Conservation (phyloP, 2,888 invertebrate species). For the Drosophila percnosoma region DNA sequence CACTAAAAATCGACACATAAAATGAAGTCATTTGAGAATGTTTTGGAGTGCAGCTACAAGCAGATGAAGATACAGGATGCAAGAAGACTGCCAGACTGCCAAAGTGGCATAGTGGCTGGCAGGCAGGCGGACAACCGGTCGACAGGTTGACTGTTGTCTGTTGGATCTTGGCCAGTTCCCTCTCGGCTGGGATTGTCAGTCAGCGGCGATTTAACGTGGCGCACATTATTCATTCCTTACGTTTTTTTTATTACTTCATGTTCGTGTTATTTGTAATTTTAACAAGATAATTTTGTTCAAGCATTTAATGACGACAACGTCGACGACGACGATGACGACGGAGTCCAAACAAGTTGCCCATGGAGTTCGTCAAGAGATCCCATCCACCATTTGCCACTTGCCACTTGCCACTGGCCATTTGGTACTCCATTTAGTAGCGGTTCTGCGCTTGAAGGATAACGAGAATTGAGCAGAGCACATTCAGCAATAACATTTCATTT, state of each 20-base stretch:
- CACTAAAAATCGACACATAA: slow-evolving; percentile 78
- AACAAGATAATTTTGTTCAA: slow-evolving; percentile 84
- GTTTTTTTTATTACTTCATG: slow-evolving; percentile 79
- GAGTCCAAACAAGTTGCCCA: slow-evolving; percentile 24
- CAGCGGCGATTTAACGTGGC: slow-evolving; percentile 77
- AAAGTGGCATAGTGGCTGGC: slow-evolving; percentile 18
- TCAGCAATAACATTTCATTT: slow-evolving; percentile 68
- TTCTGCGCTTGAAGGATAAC: slow-evolving; percentile 63
- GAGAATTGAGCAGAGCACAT: slow-evolving; percentile 30
- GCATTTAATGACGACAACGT: slow-evolving; percentile 81
- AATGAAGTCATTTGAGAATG: slow-evolving; percentile 77
- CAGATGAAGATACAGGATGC: slow-evolving; percentile 46
- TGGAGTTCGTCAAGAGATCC: slow-evolving; percentile 30
- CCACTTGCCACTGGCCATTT: slow-evolving; percentile 34
- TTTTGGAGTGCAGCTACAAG: slow-evolving; percentile 49
- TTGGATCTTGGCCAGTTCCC: slow-evolving; percentile 31
- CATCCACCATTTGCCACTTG: slow-evolving; percentile 28
- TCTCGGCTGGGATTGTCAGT: slow-evolving; percentile 56
- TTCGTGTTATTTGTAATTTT: slow-evolving; percentile 85
- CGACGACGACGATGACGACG: slow-evolving; percentile 24
- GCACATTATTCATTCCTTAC: slow-evolving; percentile 78
- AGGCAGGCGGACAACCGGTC: slow-evolving; percentile 55
- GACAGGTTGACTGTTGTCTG: slow-evolving; percentile 45
- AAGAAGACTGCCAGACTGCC: slow-evolving; percentile 12
- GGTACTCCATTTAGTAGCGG: slow-evolving; percentile 60